phyloP scores from a whole-genome alignment of 2,113 vertebrate species.

The Solenodon paradoxus region DNA sequence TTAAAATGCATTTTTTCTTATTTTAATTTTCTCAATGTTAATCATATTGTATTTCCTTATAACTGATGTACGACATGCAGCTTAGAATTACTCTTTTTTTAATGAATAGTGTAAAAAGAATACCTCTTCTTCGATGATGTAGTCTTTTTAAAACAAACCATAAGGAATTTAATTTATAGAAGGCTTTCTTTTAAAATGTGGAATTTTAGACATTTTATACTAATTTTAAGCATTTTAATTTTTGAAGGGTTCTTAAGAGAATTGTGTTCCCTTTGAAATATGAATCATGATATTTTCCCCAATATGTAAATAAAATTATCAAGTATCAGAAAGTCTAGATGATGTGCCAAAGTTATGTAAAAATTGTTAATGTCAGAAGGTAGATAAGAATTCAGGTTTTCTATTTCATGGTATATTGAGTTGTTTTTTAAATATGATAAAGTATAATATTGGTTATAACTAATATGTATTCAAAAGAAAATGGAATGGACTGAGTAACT shows the following conservation, averaged over 20 bases:
- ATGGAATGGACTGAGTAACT: not conserved
- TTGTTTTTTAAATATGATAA: not conserved
- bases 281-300: not conserved
- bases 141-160: not conserved
- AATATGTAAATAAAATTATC: not conserved
- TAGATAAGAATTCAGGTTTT: not conserved
- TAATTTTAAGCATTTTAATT: not conserved
- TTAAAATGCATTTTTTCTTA: slow-evolving; percentile 41
- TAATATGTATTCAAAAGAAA: not conserved
- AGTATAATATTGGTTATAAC: not conserved
- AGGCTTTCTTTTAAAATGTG: not conserved
- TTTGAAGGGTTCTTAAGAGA: not conserved
- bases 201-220: not conserved
- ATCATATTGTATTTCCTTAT: slow-evolving; percentile 13
- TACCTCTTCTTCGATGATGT: not conserved
- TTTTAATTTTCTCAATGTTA: slow-evolving; percentile 52
- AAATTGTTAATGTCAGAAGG: not conserved
- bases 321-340: not conserved
- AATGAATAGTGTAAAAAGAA: slow-evolving; percentile 35
- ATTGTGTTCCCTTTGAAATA: not conserved
- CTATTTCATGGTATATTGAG: not conserved
- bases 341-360: not conserved
- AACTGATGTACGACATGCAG: not conserved
- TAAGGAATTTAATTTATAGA: not conserved
- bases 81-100: not conserved